Evolutionary conservation across 2,888 invertebrate species (phyloP), one percentile per base, ranked within the genome.

Genomic region (Cosmopolites sordidus): DNA sequence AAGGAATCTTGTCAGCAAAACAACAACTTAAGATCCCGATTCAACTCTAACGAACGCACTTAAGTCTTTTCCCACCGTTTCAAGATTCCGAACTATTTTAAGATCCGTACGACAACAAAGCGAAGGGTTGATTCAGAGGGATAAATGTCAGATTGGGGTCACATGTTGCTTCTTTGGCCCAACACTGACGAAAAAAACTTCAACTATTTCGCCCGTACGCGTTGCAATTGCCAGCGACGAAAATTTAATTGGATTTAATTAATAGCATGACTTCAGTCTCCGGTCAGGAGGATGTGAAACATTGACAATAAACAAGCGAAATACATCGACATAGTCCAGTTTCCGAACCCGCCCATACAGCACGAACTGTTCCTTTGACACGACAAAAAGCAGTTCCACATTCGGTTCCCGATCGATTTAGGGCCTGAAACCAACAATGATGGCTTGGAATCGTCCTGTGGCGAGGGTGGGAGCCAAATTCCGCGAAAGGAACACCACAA

Each of bases 101-200:
- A 41, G 40, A 48, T 45, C 45, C 33, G 40, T 46, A 39, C 33
- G 43, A 52, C 58, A 56, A 48, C 51, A 49, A 49, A 41, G 49
- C 44, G 12, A 33, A 38, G 60, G 57, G 58, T 54, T 60, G 54
- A 58, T 59, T 58, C 48, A 56, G 53, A 55, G 59, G 59, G 62
- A 54, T 58, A 65, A 68, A 68, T 65, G 67, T 68, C 68, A 70
- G 66, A 69, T 62, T 60, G 63, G 64, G 77, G 76, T 77, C 77
- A 77, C 76, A 76, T 76, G 76, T 75, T 75, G 73, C 71, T 70
- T 68, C 67, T 58, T 54, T 53, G 48, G 38, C 41, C 15, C 27
- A 56, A 58, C 38, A 44, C 30, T 30, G 27, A 29, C 27, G 12
- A 33, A 29, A 39, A 48, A n/a, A 38, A 41, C 29, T 61, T 62